These are phyloP conservation scores for Eristalinus sepulchralis DNA, from an alignment of 2,888 invertebrate genomes.

Conservation along the genomic window DNA sequence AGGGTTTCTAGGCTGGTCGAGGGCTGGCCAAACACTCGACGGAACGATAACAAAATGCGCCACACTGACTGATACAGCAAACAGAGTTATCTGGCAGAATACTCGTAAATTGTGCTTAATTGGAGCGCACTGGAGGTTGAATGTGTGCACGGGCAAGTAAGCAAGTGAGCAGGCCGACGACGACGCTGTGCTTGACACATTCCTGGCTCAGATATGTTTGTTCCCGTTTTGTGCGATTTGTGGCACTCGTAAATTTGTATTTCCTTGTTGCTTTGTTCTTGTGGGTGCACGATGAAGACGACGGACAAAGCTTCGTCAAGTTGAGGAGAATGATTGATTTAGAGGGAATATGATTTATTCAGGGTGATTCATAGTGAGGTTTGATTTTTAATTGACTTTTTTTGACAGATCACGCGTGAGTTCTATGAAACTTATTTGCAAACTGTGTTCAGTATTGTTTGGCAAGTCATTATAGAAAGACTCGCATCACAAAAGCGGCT, in stretches of 20 bases:
- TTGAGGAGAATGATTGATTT: no score
- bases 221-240: background rate
- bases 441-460: no score
- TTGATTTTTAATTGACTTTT: no score
- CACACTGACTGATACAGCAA: background rate
- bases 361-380: no score
- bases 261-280: background rate
- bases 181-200: background rate
- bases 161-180: background rate
- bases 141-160: background rate
- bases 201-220: background rate
- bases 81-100: constrained; percentile 15
- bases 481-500: no score
- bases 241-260: background rate
- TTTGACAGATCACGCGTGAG: no score
- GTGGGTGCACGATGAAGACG: background rate
- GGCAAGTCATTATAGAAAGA: no score
- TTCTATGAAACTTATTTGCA: no score
- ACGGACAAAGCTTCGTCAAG: no score
- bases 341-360: no score
- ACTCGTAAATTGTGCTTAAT: background rate
- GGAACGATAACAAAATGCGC: constrained; percentile 11
- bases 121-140: constrained; percentile 6
- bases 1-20: constrained; percentile 3
- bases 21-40: constrained; percentile 14